phyloP scores from a whole-genome alignment of 2,888 invertebrate species.

The Axea sp. region DNA sequence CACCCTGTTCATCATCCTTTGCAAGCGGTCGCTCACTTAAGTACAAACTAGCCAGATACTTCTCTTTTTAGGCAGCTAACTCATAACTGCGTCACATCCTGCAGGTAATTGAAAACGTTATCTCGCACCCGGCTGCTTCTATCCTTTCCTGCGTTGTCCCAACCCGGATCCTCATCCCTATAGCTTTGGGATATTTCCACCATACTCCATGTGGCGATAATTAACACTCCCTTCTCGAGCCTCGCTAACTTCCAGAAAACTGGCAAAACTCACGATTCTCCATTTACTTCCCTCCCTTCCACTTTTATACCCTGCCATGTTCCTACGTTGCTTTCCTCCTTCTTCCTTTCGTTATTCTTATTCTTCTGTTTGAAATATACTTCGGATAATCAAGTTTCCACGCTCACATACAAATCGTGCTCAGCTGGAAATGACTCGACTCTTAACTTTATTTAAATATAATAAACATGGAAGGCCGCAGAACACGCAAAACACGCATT shows the following conservation, averaged over 20 bases:
- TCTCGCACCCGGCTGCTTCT: slow-evolving; percentile 75
- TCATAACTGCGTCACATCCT: slow-evolving; percentile 79
- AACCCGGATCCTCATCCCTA: slow-evolving; percentile 52
- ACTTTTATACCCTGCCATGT: too few species aligned
- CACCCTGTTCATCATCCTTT: slow-evolving; percentile 76
- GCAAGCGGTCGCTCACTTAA: slow-evolving; percentile 65
- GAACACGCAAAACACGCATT: slow-evolving; percentile 13
- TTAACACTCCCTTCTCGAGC: slow-evolving; percentile 73
- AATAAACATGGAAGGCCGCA: slow-evolving; percentile 25
- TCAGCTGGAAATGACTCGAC: slow-evolving; percentile 69
- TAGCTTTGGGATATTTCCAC: slow-evolving; percentile 67
- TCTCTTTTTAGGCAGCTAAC: slow-evolving; percentile 73
- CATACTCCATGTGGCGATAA: slow-evolving; percentile 71
- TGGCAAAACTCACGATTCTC: slow-evolving; percentile 74
- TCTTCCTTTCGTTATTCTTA: slow-evolving; percentile 10
- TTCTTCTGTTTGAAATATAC: slow-evolving; percentile 28
- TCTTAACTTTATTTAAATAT: slow-evolving; percentile 46
- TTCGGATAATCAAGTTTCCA: slow-evolving; percentile 62
- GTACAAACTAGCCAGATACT: slow-evolving; percentile 48
- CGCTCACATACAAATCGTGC: slow-evolving; percentile 68
- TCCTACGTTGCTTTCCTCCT: neutral
- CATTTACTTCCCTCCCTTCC: slow-evolving; percentile 52
- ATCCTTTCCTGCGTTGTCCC: slow-evolving; percentile 70
- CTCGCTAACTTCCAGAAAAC: slow-evolving; percentile 74
- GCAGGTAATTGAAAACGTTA: slow-evolving; percentile 79